phyloP scores from a whole-genome alignment of 2,888 invertebrate genomes.

The Tillus elongatus region DNA sequence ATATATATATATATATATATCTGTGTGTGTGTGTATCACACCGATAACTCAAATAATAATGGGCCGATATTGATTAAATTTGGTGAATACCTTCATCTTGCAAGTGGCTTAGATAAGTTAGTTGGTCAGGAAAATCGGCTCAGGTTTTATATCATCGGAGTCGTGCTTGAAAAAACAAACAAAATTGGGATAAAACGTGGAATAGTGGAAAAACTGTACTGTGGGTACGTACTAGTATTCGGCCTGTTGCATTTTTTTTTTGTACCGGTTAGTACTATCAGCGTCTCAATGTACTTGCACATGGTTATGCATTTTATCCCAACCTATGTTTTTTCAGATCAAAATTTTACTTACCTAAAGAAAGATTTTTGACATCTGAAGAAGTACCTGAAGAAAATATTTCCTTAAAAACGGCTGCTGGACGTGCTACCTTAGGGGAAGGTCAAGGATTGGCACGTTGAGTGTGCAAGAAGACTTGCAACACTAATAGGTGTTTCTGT shows the following conservation, averaged over 20 bases:
- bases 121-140: too few relatives aligned
- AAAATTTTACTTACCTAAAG: neutral
- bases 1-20: too few relatives aligned
- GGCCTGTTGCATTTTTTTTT: too few relatives aligned
- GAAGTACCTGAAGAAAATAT: neutral
- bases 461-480: slow-evolving; percentile 9
- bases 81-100: too few relatives aligned
- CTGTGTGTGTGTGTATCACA: too few relatives aligned
- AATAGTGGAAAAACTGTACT: neutral
- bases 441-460: slow-evolving; percentile 8
- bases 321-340: too few relatives aligned
- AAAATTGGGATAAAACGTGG: slow-evolving; percentile 3
- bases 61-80: too few relatives aligned
- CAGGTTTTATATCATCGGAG: slow-evolving; percentile 23
- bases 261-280: too few relatives aligned
- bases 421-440: slow-evolving; percentile 1
- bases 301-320: too few relatives aligned
- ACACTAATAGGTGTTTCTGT: slow-evolving; percentile 5
- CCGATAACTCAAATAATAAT: too few relatives aligned
- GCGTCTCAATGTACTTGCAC: too few relatives aligned
- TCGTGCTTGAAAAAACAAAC: slow-evolving; percentile 8
- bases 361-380: slow-evolving; percentile 1
- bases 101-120: too few relatives aligned
- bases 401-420: slow-evolving; percentile 5
- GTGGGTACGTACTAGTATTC: neutral